Evolutionary conservation across 2,888 invertebrate species (phyloP).

Genomic region (Helicoverpa assulta): DNA sequence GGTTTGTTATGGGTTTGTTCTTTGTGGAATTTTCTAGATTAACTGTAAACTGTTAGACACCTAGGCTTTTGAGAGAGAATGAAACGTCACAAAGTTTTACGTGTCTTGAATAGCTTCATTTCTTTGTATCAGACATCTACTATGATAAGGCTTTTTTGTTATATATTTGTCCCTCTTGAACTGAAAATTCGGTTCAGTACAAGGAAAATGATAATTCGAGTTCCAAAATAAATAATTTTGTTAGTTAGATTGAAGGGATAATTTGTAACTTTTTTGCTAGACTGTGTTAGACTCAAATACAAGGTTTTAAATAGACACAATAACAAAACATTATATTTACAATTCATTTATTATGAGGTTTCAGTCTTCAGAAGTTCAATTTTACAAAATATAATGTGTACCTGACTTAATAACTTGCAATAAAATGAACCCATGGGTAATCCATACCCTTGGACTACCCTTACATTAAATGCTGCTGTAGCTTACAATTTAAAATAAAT

Average conservation of each 20-base stretch:
- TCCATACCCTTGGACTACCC: neutral
- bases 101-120: no score
- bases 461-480: neutral
- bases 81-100: no score
- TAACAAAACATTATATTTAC: conserved; percentile 46
- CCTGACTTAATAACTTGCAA: conserved; percentile 3
- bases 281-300: no score
- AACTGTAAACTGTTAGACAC: conserved; percentile 21
- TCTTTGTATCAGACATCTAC: no score
- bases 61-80: neutral
- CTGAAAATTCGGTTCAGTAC: no score
- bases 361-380: conserved; percentile 58
- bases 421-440: neutral
- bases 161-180: no score
- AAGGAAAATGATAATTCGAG: no score
- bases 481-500: neutral
- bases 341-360: conserved; percentile 52
- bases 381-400: conserved; percentile 40
- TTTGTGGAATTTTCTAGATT: conserved; percentile 64
- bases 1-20: conserved; percentile 48
- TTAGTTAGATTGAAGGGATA: no score
- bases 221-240: no score
- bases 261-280: no score
- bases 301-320: neutral
- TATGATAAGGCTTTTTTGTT: no score